phyloP scores from a whole-genome alignment of 2,888 invertebrate genomes.

The Timandra comae region DNA sequence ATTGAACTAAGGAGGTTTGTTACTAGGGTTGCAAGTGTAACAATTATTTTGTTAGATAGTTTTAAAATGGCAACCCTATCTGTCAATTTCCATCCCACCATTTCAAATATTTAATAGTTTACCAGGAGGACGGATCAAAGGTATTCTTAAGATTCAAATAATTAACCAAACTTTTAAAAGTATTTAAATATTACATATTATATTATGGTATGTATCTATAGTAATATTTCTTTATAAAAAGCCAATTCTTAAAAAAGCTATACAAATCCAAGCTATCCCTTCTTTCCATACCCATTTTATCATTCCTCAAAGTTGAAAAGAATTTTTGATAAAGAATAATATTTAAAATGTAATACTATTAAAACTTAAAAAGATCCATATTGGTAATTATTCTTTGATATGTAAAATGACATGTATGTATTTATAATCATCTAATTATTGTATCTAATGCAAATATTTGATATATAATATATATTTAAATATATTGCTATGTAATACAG shows the following conservation, averaged over 20 bases:
- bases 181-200: neutral
- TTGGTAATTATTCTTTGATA: slow-evolving; percentile 29
- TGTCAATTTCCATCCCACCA: slow-evolving; percentile 21
- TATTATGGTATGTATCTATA: too few relatives aligned
- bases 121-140: slow-evolving; percentile 38
- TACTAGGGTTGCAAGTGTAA: too few relatives aligned
- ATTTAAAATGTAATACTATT: slow-evolving; percentile 2
- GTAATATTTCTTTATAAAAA: slow-evolving; percentile 9
- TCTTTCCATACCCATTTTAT: slow-evolving; percentile 12
- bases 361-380: neutral
- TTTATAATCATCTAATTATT: slow-evolving; percentile 29
- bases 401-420: slow-evolving; percentile 52
- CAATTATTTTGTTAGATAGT: slow-evolving; percentile 3
- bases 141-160: slow-evolving; percentile 5
- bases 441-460: slow-evolving; percentile 6
- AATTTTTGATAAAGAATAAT: too few relatives aligned
- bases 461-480: slow-evolving; percentile 24
- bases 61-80: neutral
- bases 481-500: slow-evolving; percentile 3
- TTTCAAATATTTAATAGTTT: slow-evolving; percentile 17
- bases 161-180: slow-evolving; percentile 1
- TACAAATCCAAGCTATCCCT: slow-evolving; percentile 17
- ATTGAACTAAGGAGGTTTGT: too few relatives aligned
- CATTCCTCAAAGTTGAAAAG: neutral
- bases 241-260: slow-evolving; percentile 46